phyloP scores from a whole-genome alignment of 35 echinoderm and acorn worm species.

The Acanthaster planci region DNA sequence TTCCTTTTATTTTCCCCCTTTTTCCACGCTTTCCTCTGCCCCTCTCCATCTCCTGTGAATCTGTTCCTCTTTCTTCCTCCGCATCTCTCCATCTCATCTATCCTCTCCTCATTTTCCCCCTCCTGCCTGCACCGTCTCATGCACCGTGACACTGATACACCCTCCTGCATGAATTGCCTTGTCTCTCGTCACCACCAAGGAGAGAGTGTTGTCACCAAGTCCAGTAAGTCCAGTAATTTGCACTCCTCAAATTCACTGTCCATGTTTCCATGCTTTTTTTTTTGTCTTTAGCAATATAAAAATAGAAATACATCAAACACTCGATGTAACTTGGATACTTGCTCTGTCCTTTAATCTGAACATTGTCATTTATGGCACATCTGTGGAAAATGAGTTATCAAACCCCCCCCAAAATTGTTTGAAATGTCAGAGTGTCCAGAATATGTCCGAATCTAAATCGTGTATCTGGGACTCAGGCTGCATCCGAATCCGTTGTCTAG shows the following conservation, averaged over 20 bases:
- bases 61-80: not conserved
- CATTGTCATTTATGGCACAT: too few relatives aligned
- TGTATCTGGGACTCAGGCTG: too few relatives aligned
- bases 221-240: conserved; percentile 6
- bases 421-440: too few relatives aligned
- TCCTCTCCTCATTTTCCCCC: not conserved
- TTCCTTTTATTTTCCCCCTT: not conserved
- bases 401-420: too few relatives aligned
- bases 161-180: conserved; percentile 1
- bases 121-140: not conserved
- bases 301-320: too few relatives aligned
- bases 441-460: too few relatives aligned
- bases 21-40: not conserved
- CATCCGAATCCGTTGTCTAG: too few relatives aligned
- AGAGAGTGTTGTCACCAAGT: conserved; percentile 7
- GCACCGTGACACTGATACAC: not conserved
- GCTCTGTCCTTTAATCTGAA: too few relatives aligned
- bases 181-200: not conserved
- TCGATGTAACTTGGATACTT: too few relatives aligned
- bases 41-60: not conserved
- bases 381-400: too few relatives aligned
- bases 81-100: not conserved
- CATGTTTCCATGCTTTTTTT: too few relatives aligned
- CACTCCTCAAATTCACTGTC: not conserved
- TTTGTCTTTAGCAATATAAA: too few relatives aligned